Base-by-base conservation (phyloP, 2,888 invertebrate species). In the Mystacides longicornis region DNA sequence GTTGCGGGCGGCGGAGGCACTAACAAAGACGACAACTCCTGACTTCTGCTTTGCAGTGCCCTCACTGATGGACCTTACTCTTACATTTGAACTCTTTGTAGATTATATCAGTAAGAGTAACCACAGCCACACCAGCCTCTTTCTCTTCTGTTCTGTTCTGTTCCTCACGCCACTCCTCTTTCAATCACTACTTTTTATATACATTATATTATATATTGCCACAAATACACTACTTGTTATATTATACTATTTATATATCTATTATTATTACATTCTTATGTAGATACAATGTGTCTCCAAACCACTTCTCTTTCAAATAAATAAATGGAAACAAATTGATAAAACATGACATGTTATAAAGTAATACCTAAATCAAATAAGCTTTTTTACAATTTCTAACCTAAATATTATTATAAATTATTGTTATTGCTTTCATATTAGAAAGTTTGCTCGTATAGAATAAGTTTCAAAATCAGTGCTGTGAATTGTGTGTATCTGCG, bases 1-100 rank as follows among this genome's bases (percentile, higher is more conserved):
- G 64, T 71, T 57, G 59, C 56, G 75, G 79, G 65, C 79, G 79
- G 62, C 79, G 80, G 62, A 79, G 82, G 84, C 64, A 79, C 85
- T 64, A 85, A 85, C 74, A 93, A 93, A 74, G 93, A 93, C 77
- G 93, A 93, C 79, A 92, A 92, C 78, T 93, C 93, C 87, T 94
- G 93, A 93, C 93, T 94, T 85, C 86, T 94, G 87, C 88, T 93
- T 83, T 94, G 94, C 92, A 94, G 94, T 90, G 93, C 93, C 87
- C 92, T 94, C 82, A 94, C 93, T 70, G 94, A 94, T 81, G 94
- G 94, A 81, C 93, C 93, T 80, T 94, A 94, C 83, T 89, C 90
- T 75, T 90, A 90, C 80, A 90, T 91, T 70, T 90, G 85, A 81
- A 71, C 68, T 60, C 48, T 43, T 57, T 33, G 45, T 55, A 54